Conservation (phyloP, 2,113 vertebrate species). For the Manacus vitellinus region DNA sequence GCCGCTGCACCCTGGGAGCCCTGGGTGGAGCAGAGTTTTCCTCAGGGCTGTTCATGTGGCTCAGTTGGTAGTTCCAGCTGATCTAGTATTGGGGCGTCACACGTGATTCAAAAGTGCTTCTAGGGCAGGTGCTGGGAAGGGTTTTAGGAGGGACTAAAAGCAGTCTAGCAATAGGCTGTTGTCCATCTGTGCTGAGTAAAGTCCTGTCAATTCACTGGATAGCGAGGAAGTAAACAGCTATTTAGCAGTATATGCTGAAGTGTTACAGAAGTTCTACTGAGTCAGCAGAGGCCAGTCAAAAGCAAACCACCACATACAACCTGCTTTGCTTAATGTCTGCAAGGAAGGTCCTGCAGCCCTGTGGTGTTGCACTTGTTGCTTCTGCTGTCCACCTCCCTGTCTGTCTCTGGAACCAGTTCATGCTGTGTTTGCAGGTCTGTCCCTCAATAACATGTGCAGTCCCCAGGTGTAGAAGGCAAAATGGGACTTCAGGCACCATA, state of each 20-base stretch:
- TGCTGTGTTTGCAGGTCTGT: background rate
- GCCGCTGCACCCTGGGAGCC: background rate
- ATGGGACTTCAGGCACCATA: background rate
- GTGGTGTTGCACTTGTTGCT: background rate
- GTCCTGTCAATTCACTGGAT: background rate
- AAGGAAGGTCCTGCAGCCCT: background rate
- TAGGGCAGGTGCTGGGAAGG: background rate
- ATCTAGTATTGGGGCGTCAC: rapidly evolving
- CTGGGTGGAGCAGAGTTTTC: background rate
- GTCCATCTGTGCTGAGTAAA: background rate
- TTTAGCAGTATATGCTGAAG: background rate
- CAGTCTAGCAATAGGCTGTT: background rate
- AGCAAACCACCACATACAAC: background rate
- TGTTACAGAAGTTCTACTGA: background rate
- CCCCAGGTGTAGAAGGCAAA: background rate
- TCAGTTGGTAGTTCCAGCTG: background rate
- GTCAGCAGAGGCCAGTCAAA: background rate
- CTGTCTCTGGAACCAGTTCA: background rate
- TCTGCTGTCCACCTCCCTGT: background rate
- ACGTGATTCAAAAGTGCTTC: background rate
- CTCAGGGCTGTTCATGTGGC: rapidly evolving
- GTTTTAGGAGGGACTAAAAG: background rate
- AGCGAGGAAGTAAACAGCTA: background rate
- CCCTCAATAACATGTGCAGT: background rate
- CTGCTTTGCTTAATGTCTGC: background rate